Conservation (phyloP, 2,113 vertebrate genomes). For the Lichenostomus cassidix region DNA sequence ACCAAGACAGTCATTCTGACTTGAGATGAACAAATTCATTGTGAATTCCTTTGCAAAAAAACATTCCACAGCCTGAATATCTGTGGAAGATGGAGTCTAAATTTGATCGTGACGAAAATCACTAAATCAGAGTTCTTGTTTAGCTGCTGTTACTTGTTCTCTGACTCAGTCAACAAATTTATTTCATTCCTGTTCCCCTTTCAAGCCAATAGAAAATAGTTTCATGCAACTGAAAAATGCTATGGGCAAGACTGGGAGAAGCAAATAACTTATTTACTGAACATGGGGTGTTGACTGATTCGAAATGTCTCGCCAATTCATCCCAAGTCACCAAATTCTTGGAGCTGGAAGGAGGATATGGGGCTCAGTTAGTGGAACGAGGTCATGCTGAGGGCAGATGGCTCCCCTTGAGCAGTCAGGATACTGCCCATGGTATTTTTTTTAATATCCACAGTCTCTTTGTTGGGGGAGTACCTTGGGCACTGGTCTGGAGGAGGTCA, state of each 20-base stretch:
- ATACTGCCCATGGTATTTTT: background rate
- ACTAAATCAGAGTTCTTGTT: conserved; percentile 21
- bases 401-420: background rate
- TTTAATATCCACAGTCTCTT: background rate
- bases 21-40: background rate
- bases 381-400: background rate
- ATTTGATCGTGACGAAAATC: background rate
- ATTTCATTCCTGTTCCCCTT: conserved; percentile 9
- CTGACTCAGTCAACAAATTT: background rate
- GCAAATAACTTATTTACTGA: conserved; percentile 7
- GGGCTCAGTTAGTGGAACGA: background rate
- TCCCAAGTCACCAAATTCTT: background rate
- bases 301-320: background rate
- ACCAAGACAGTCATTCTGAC: background rate
- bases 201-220: conserved; percentile 14
- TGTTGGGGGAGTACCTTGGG: background rate
- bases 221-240: background rate
- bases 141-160: background rate
- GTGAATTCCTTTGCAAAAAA: background rate
- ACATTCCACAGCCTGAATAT: background rate
- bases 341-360: background rate
- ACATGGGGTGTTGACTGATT: background rate
- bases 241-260: conserved; percentile 14
- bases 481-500: background rate
- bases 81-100: background rate